Conservation (phyloP, 2,888 invertebrate species). For the Stenodera caucasica region DNA sequence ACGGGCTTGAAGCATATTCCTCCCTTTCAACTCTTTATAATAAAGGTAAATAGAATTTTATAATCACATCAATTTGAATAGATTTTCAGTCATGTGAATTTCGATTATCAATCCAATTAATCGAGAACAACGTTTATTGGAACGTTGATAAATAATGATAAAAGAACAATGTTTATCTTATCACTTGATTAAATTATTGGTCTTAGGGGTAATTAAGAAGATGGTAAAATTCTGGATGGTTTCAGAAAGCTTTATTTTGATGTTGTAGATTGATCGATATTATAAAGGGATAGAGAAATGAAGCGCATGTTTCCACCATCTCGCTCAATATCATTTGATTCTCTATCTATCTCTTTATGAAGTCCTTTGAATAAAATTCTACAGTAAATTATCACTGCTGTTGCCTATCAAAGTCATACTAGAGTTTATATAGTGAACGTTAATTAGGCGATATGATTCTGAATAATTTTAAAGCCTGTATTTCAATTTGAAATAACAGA, state of each 20-base stretch:
- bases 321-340: neutral
- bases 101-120: no score
- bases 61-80: no score
- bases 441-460: no score
- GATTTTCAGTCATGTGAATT: no score
- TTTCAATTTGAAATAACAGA: no score
- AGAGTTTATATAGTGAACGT: no score
- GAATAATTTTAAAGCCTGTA: no score
- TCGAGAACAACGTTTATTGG: no score
- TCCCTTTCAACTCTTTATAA: no score
- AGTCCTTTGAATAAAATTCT: neutral
- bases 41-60: no score
- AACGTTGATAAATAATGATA: neutral
- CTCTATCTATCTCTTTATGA: neutral
- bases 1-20: neutral
- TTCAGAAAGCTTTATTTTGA: neutral
- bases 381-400: no score
- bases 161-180: neutral
- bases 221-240: neutral
- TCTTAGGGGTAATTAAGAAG: neutral
- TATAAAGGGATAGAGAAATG: neutral
- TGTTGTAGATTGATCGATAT: neutral
- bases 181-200: neutral
- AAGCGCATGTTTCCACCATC: conserved; percentile 4
- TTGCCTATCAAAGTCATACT: neutral